Base-by-base conservation (phyloP, 1,140 invertebrate species). In the Zaprionus camerounensis region DNA sequence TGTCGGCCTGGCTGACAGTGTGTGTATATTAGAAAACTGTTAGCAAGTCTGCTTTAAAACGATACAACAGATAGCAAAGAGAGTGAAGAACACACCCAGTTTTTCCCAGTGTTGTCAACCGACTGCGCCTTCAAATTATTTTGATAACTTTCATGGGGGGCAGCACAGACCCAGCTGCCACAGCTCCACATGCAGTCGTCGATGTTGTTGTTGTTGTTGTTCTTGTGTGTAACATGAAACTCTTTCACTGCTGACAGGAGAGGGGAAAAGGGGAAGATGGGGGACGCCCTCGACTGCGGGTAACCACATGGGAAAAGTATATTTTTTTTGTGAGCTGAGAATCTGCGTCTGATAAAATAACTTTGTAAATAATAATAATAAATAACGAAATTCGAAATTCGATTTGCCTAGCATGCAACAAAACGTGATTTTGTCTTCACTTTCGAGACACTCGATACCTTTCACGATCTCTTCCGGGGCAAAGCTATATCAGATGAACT, bases 91-190 rank as follows among this genome's bases (percentile, higher is more conserved):
- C 24, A 46, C 74, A 78, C 84, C 81, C 75, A 78, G 75, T 82
- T 83, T 83, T 80, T 41, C 56, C 69, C n/a, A 38, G 36, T 17
- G 57, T 83, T 83, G 70, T 66, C 56, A 56, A 63, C 15, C 65
- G 56, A 73, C 80, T 81, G 80, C 72, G 66, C 76, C 80, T 72
- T 71, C 56, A 49, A 53, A 62, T 28, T 31, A 67, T 58, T 64
- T 64, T 68, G 74, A 87, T 87, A 78, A 70, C 74, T 84, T 75
- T 80, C 67, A 65, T 74, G 72, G 81, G 69, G 81, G 73, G 66
- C 73, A 66, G 67, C 6, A 62, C 31, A 34, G 9, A 55, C 31
- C 31, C 64, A 69, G 67, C 78, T 81, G 77, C 78, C 63, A 34
- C 31, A 34, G 70, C 63, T 75, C 58, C 66, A 65, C 51, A 71